Evolutionary conservation across 2,797 vertebrate species (phyloP).

Genomic region (Octomys mimax): DNA sequence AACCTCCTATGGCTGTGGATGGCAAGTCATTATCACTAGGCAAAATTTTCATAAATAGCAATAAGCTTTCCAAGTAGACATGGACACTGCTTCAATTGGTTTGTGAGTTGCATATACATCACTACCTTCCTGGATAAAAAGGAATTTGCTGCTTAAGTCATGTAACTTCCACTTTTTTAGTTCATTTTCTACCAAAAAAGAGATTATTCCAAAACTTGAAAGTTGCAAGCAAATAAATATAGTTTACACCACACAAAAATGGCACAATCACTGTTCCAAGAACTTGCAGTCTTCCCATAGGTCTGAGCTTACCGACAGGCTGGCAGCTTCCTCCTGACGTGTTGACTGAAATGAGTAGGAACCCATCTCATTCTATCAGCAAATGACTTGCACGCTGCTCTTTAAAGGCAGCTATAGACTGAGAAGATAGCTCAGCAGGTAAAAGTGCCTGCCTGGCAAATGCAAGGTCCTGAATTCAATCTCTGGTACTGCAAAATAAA

Average conservation of each 20-base stretch:
- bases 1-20: neutral
- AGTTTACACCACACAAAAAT: neutral
- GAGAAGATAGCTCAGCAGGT: too few species aligned
- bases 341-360: neutral
- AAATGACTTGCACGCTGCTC: neutral
- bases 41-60: constrained; percentile 1
- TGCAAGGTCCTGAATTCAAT: too few species aligned
- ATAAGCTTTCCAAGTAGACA: neutral
- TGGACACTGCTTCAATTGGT: neutral
- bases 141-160: neutral
- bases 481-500: too few species aligned
- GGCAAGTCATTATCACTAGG: neutral
- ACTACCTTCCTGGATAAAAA: constrained; percentile 2
- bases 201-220: neutral
- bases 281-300: neutral
- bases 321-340: neutral
- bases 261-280: neutral
- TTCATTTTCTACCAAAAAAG: constrained; percentile 27
- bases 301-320: neutral
- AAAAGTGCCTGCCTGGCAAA: too few species aligned
- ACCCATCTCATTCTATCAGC: neutral
- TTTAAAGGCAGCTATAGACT: too few species aligned
- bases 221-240: neutral
- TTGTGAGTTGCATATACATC: neutral
- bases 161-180: neutral